Conservation (phyloP, 2,888 invertebrate species). For the Oligia strigilis region DNA sequence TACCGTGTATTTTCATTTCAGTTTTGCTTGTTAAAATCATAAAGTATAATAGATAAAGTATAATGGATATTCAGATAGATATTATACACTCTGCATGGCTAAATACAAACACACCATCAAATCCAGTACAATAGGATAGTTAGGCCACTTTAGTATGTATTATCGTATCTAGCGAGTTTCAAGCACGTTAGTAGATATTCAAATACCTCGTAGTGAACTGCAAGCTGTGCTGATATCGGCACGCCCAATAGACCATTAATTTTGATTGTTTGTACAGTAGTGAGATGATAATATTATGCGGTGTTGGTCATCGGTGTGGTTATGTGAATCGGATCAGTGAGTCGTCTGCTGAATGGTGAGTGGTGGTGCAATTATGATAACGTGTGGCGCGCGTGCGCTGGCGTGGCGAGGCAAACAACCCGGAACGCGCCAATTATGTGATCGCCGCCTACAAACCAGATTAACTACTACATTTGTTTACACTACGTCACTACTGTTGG, state of each 20-base stretch:
- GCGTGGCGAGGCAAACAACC: constrained; percentile 59
- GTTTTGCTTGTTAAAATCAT: constrained; percentile 6
- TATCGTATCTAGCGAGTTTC: constrained; percentile 41
- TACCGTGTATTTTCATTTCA: constrained; percentile 6
- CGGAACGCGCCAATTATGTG: constrained; percentile 67
- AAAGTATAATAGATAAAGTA: not conserved
- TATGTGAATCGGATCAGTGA: constrained; percentile 49
- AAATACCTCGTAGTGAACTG: constrained; percentile 54
- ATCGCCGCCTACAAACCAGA: constrained; percentile 67
- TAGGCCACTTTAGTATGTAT: constrained; percentile 40
- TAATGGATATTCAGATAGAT: constrained; percentile 16
- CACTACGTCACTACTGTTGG: constrained; percentile 25
- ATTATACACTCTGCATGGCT: not conserved
- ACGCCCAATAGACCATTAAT: constrained; percentile 60
- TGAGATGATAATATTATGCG: constrained; percentile 64
- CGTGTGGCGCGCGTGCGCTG: constrained; percentile 35
- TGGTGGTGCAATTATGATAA: constrained; percentile 65
- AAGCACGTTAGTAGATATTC: constrained; percentile 52
- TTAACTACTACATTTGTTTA: constrained; percentile 64
- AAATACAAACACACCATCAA: constrained; percentile 34
- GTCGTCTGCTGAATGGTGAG: constrained; percentile 44
- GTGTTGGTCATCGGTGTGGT: constrained; percentile 48
- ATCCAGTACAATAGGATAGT: constrained; percentile 28
- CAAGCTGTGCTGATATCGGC: constrained; percentile 57
- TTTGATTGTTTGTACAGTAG: constrained; percentile 65